Base-by-base conservation (phyloP, 2,888 invertebrate species). In the Papilio protenor region DNA sequence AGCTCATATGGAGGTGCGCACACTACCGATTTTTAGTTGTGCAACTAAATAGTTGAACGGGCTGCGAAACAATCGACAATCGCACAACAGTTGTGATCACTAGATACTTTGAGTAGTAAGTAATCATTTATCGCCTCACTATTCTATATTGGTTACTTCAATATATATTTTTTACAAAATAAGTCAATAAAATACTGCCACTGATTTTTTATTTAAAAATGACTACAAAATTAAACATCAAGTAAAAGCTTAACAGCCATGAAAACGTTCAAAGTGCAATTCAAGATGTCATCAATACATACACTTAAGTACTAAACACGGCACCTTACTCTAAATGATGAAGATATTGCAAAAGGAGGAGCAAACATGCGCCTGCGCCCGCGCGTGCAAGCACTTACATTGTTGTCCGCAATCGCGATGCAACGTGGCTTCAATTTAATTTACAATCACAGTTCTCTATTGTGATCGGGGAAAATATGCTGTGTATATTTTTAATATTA, bases 381-480 rank as follows among this genome's bases (percentile, higher is more conserved):
- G 64, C 64, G 64, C 59, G 40, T 40, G 40, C 71, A 52, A 61
- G 71, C 71, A 55, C 71, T 75, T 75, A 75, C 78, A 75, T 78
- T 78, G 78, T 78, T 75, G 72, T 18, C 21, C 59, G 77, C 77
- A 77, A 77, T 74, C 74, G 77, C 77, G 77, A 77, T 77, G 59
- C 21, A 61, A 11, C 55, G 66, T 27, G 49, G 6, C 55, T 77
- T 77, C 74, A 59, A 74, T 77, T 77, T 77, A 73, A 73, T 77
- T 77, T 77, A 77, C 77, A 77, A 74, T 77, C 74, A 77, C 77
- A 77, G 70, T 59, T 21, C 69, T 70, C 70, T 70, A 77, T 77
- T 77, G 77, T 77, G 77, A 73, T 73, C 59, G 73, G n/a, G 27
- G 69, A 57, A 76, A 73, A 69, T 77, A 77, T 73, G 77, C 77